Conservation (phyloP, 2,797 vertebrate species). For the Eulemur mongoz region DNA sequence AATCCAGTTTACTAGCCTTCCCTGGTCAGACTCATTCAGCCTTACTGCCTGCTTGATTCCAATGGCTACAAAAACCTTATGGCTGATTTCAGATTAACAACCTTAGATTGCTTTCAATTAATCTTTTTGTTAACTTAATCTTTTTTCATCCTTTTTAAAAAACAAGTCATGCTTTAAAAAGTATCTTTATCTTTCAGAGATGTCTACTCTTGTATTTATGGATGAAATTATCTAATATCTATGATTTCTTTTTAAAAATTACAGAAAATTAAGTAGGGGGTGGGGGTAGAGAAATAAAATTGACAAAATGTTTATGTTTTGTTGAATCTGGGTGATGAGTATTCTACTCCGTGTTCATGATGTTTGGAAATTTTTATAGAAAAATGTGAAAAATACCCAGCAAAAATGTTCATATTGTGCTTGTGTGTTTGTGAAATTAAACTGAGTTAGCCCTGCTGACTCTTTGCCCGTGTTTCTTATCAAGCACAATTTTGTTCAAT, state of each 20-base stretch:
- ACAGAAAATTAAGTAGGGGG: background rate
- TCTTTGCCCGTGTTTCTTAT: background rate
- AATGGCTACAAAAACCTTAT: background rate
- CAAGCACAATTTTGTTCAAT: background rate
- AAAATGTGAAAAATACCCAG: background rate
- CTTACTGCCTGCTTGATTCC: background rate
- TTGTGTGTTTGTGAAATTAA: background rate
- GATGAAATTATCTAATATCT: background rate
- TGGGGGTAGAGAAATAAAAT: background rate
- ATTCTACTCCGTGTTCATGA: background rate
- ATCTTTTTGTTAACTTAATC: background rate
- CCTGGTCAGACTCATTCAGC: background rate
- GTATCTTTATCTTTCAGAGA: background rate
- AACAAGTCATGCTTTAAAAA: background rate
- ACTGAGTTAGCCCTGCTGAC: background rate
- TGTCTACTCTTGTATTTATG: background rate
- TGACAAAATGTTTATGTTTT: background rate
- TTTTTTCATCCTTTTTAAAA: background rate
- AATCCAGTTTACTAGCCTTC: background rate
- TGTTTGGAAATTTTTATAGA: background rate
- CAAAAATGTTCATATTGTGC: background rate
- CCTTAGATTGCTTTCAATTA: background rate
- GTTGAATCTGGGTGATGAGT: background rate
- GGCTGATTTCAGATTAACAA: background rate
- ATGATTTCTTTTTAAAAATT: background rate